Evolutionary conservation across 2,797 vertebrate genomes (phyloP), one percentile per base, ranked within the genome.

Genomic region (Enteromius paludinosus): DNA sequence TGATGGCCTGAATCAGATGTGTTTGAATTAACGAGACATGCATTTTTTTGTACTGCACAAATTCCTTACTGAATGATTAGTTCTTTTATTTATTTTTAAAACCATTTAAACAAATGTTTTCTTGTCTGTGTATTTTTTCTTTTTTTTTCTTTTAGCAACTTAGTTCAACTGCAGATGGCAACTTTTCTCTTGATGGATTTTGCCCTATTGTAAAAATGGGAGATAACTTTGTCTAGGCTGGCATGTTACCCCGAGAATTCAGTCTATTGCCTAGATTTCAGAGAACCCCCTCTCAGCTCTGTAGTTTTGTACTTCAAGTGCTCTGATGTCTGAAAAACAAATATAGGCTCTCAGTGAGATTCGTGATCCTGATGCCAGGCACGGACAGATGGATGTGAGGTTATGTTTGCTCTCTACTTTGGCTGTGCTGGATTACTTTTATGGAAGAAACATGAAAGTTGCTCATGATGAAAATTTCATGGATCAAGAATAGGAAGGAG

Each of bases 361-460:
- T 86, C 25, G 20, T 65, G 38, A 83, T 86, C 72, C 76, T 81
- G 68, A 87, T 87, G 85, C 87, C 85, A 87, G 85, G 80, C 83
- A 86, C 83, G 68, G 77, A 87, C 80, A 86, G 74, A 76, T 78
- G 73, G 73, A 84, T 79, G 73, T 78, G 62, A 61, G 78, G 78
- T 86, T 84, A 83, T 87, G 85, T 85, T 88, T 88, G 82, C 85
- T 72, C 78, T 81, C 72, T 79, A 84, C 85, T 88, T 86, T 85
- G 74, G 78, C 83, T 79, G 75, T 69, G 47, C 76, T 52, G 69
- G 68, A 85, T 75, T 82, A 88, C 78, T 85, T 88, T 85, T 80
- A 82, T 85, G 70, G 70, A 45, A 86, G 87, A 65, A 76, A 82
- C 81, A 88, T 86, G 80, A 86, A 86, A 82, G 87, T 85, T 88